A percentile compares a stretch with the other conserved stretches of the same genome.
Evolutionary conservation across 1,140 invertebrate genomes (phyloP).

Genomic region (Ceratosolen solmsi): DNA sequence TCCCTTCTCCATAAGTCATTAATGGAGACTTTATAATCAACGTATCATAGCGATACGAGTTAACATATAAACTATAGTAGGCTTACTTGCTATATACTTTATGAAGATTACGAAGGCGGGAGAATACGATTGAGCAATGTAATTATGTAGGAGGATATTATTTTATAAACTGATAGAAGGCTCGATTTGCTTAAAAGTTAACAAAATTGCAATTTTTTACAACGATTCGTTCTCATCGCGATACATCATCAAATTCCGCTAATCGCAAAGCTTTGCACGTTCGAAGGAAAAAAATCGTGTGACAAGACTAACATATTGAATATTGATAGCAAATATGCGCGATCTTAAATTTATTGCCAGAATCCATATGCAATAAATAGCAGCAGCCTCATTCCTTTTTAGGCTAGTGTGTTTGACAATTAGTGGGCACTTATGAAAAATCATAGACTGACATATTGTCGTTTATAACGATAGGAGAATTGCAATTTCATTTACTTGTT

Average conservation of each 20-base stretch:
- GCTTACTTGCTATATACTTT: not conserved
- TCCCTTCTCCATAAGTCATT: too few relatives aligned
- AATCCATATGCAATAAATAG: not conserved
- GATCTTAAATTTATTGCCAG: not conserved
- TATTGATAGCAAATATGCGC: not conserved
- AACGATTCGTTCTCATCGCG: not conserved
- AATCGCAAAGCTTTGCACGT: not conserved
- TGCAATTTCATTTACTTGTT: too few relatives aligned
- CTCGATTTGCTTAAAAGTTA: not conserved
- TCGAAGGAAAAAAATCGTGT: constrained; percentile 1
- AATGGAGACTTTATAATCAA: too few relatives aligned
- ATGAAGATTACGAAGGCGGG: too few relatives aligned
- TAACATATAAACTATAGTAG: too few relatives aligned
- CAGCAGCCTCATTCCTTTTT: too few relatives aligned
- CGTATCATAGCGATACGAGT: too few relatives aligned
- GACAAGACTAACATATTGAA: constrained; percentile 1
- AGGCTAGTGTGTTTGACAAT: too few relatives aligned
- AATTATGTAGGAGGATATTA: not conserved
- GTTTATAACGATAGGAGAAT: too few relatives aligned
- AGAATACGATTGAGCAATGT: not conserved
- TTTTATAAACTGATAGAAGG: constrained; percentile 14
- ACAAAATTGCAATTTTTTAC: constrained; percentile 2
- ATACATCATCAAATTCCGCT: not conserved
- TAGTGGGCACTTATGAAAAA: too few relatives aligned
- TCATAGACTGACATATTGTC: too few relatives aligned